These are phyloP conservation scores for Thumatha senex DNA, from an alignment of 2,888 invertebrate species.

Conservation along the genomic window DNA sequence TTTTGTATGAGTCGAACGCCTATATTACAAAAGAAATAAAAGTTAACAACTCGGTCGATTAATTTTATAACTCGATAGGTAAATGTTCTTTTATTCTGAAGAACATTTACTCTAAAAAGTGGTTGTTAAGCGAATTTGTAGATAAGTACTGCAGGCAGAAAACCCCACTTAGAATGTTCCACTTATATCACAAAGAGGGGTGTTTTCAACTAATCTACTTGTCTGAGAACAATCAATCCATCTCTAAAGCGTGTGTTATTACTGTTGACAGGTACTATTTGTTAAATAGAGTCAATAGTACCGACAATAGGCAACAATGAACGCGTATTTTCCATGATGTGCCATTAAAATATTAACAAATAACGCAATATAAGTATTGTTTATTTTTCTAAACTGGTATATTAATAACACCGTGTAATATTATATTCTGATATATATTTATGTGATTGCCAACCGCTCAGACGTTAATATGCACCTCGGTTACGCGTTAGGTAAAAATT, in stretches of 20 bases:
- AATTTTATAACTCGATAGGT: neutral
- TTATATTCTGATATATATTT: conserved; percentile 29
- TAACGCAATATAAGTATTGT: conserved; percentile 36
- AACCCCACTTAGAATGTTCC: conserved; percentile 6
- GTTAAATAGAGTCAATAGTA: conserved; percentile 42
- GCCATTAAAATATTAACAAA: conserved; percentile 36
- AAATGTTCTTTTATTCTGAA: neutral
- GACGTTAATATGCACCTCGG: conserved; percentile 33
- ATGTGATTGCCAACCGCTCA: conserved; percentile 32
- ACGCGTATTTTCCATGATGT: conserved; percentile 24
- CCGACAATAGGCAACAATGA: conserved; percentile 42
- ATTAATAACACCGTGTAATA: conserved; percentile 39
- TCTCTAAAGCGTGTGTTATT: conserved; percentile 22
- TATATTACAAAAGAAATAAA: neutral
- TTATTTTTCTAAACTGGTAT: conserved; percentile 28
- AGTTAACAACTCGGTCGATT: neutral
- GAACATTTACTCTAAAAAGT: neutral
- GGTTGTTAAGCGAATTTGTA: no score
- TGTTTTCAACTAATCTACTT: conserved; percentile 4
- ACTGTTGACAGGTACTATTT: conserved; percentile 50
- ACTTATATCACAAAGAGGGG: conserved; percentile 6
- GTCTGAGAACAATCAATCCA: conserved; percentile 13
- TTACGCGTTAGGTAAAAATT: conserved; percentile 33
- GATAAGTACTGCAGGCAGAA: neutral
- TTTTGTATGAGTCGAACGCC: neutral